Evolutionary conservation across 1,140 invertebrate genomes (phyloP), one percentile per base, ranked within the genome.

Genomic region (Diorhabda sublineata): DNA sequence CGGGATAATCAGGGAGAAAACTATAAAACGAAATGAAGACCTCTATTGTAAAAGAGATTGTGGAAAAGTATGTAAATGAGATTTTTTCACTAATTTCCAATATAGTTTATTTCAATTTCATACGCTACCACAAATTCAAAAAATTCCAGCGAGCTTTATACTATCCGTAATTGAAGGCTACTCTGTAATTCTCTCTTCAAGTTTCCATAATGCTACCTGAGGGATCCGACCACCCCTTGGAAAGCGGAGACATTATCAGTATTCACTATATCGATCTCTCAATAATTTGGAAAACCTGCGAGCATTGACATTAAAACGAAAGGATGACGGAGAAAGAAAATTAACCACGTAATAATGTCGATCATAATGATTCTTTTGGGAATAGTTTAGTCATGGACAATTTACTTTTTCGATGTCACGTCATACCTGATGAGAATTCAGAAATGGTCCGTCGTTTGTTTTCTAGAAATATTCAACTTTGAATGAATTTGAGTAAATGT

Each of bases 271-370:
- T 52, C 47, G 47, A 52, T 52, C 47, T 52, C 47, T 52, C 47
- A 52, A 52, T 52, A 52, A 52, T 52, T 52, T n/a, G 47, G 47
- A 52, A 52, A 52, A 52, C 47, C 47, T 52, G 47, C 47, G 47
- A 52, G 47, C 69, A 63, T 60, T 67, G 69, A 70, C 69, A 70
- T 70, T 70, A 70, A 70, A 70, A 61, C 66, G 64, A 58, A 63
- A 59, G 59, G 69, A 62, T 70, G 47, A 65, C 52, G 62, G 65
- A 64, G 61, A 64, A 70, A 70, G 69, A 70, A 70, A 70, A 70
- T 70, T 70, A 70, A 70, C 69, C 69, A 70, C 69, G 69, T 70
- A 70, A 70, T 70, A 70, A 70, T 70, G 69, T 70, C 69, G 64
- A 66, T 70, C 69, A 70, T 70, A 70, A 70, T 70, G 69, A 70